Base-by-base conservation (phyloP, 2,113 vertebrate species). In the Oryzias celebensis region DNA sequence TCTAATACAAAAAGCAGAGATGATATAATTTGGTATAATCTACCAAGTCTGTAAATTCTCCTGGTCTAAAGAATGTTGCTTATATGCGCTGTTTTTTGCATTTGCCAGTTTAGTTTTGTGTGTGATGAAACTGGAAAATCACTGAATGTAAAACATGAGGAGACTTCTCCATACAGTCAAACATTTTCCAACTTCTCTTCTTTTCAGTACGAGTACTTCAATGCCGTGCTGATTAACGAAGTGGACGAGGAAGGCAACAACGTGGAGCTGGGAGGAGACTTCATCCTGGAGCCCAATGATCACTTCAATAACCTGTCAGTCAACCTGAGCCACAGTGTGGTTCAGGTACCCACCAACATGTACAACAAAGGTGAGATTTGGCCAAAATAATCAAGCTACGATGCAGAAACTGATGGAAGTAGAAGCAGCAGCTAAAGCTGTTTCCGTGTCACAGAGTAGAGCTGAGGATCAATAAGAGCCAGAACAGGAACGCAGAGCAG, bases 291-390 rank as follows among this genome's bases (percentile, higher is more conserved):
- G 77, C 96, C 96, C 46, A 97, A 98, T 4, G 96, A 98, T 72
- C 97, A 98, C 86, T 99, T 98, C 89, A 97, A 96, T 85, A 98
- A 98, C 75, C 87, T 99, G 77, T 95, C 96, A 2, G 97, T 99
- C 73, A 99, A 99, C 85, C 89, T 98, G 81, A 99, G 95, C 54
- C 90, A 98, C 85, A 99, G 97, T 41, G 96, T 96, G 0, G 97
- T 99, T 69, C 97, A 99, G 88, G 96, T 99, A 51, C 97, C 97
- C 77, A 99, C 97, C 28, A 99, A 98, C 84, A 98, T 98, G 94
- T 99, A 99, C 89, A 99, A 98, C 83, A 98, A 99, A 93, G 91
- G 91, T 92, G 31, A 41, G 15, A 41, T 56, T 14, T 23, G 31
- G 42, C 14, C 22, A 44, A 49, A 16, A 36, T 63, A 72, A 43